Conservation (phyloP, 2,113 vertebrate genomes). For the Malurus melanocephalus region DNA sequence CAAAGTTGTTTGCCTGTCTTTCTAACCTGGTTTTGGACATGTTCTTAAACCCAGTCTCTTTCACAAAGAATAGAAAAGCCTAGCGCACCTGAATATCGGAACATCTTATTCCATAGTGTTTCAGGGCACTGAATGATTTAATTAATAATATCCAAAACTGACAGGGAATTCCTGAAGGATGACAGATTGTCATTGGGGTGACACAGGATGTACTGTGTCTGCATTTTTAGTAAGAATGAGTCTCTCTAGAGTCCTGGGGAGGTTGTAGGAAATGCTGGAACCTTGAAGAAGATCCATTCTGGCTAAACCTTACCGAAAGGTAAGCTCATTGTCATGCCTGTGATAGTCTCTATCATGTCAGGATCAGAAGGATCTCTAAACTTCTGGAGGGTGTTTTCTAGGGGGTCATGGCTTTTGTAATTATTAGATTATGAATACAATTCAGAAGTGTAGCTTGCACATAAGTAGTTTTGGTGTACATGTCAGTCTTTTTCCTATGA, state of each 20-base stretch:
- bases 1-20: background rate
- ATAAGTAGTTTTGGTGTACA: background rate
- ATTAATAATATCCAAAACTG: background rate
- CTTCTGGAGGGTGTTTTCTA: background rate
- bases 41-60: background rate
- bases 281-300: background rate
- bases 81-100: background rate
- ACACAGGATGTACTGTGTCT: background rate
- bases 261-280: constrained; percentile 12
- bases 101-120: background rate
- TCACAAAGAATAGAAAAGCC: background rate
- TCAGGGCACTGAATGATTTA: background rate
- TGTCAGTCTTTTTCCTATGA: background rate
- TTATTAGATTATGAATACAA: background rate
- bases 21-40: background rate
- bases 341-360: background rate
- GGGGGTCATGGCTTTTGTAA: background rate
- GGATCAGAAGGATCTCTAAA: background rate
- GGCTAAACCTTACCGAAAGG: background rate
- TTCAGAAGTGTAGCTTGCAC: background rate
- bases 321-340: background rate
- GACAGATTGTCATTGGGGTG: constrained; percentile 46
- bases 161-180: constrained; percentile 19
- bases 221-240: constrained; percentile 47
- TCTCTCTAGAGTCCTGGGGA: background rate